Evolutionary conservation across 2,113 vertebrate species (phyloP).

Genomic region (Scomber colias): DNA sequence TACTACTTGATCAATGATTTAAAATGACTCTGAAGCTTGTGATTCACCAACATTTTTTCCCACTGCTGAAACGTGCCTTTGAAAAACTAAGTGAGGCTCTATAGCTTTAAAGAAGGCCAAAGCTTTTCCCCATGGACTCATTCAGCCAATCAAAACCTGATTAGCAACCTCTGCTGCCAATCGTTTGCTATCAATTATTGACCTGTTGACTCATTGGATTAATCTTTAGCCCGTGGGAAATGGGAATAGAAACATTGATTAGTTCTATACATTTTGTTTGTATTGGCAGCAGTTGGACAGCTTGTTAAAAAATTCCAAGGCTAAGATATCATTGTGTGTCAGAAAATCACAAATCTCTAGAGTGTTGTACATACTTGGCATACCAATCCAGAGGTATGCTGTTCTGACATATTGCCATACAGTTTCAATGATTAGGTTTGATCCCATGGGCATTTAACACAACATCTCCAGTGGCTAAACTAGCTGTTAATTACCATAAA

Average conservation of each 20-base stretch:
- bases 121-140: constrained; percentile 49
- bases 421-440: constrained; percentile 11
- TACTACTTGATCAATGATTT: neutral
- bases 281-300: constrained; percentile 59
- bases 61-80: neutral
- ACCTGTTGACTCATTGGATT: constrained; percentile 63
- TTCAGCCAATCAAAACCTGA: constrained; percentile 68
- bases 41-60: constrained; percentile 37
- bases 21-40: neutral
- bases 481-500: constrained; percentile 23
- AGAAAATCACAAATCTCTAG: neutral
- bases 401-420: constrained; percentile 14
- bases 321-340: neutral
- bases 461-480: constrained; percentile 1
- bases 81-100: constrained; percentile 17
- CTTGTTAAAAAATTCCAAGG: constrained; percentile 38
- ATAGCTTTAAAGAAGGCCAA: constrained; percentile 14
- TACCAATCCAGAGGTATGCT: constrained; percentile 23
- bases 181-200: constrained; percentile 75
- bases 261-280: constrained; percentile 70
- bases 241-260: constrained; percentile 77
- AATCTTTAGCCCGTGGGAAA: constrained; percentile 52
- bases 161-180: constrained; percentile 64
- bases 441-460: constrained; percentile 20
- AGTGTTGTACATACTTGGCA: constrained; percentile 10